phyloP scores from a whole-genome alignment of 2,797 vertebrate species.

The Sphenopsis melanotis region DNA sequence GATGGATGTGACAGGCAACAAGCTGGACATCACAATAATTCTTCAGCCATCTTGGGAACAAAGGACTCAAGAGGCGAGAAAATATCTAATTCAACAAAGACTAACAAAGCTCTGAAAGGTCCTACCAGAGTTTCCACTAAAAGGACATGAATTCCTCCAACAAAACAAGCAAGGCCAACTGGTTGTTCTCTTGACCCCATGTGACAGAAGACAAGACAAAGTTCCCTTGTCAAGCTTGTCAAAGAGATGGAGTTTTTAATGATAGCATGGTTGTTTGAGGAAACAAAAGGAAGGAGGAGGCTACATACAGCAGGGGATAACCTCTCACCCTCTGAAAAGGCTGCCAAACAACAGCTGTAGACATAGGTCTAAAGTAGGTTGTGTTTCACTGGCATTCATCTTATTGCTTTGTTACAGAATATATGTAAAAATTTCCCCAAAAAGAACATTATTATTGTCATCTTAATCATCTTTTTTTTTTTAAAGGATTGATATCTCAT shows the following conservation, averaged over 20 bases:
- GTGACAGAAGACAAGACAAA: constrained; percentile 24
- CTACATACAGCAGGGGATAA: not conserved
- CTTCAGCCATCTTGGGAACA: not conserved
- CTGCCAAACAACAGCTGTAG: not conserved
- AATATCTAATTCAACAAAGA: constrained; percentile 15
- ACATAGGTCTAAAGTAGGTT: not conserved
- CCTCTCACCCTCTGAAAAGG: constrained; percentile 12
- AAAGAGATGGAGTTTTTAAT: not conserved
- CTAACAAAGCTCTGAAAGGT: constrained; percentile 16
- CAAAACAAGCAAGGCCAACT: not conserved
- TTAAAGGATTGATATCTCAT: not conserved
- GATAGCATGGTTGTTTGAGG: not conserved
- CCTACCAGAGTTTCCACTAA: not conserved
- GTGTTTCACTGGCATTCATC: not conserved
- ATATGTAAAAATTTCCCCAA: not conserved
- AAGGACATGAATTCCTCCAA: constrained; percentile 4
- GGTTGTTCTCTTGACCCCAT: constrained; percentile 23
- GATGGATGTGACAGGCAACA: not conserved
- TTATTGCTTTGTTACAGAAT: not conserved
- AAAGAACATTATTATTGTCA: no score
- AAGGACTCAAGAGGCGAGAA: not conserved
- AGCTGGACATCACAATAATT: not conserved
- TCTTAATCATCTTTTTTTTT: no score
- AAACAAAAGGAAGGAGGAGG: constrained; percentile 19
- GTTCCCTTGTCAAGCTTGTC: constrained; percentile 29